Conservation (phyloP, 2,113 vertebrate species). For the Eurypyga helias region DNA sequence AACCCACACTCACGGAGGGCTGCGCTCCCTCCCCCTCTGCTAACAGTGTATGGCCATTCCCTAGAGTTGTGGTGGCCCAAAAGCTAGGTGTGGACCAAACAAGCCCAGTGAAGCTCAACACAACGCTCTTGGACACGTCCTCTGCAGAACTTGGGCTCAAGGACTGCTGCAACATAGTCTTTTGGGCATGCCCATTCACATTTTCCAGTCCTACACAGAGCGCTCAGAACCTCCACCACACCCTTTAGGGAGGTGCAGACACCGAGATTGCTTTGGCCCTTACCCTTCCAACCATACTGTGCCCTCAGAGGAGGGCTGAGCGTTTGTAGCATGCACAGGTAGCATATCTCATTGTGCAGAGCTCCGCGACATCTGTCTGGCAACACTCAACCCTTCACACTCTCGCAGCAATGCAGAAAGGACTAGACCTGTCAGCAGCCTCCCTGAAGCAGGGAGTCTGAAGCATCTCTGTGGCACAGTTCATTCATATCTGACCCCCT, state of each 20-base stretch:
- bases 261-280: background rate
- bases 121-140: background rate
- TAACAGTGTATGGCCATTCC: background rate
- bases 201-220: background rate
- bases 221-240: background rate
- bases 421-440: background rate
- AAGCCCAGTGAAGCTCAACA: background rate
- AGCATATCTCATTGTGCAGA: background rate
- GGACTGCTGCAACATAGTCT: background rate
- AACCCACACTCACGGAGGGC: background rate
- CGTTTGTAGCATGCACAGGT: background rate
- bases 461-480: background rate
- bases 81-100: background rate
- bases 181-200: rapidly evolving
- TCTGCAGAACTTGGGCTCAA: background rate
- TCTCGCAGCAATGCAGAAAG: background rate
- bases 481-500: background rate
- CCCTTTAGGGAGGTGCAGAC: background rate
- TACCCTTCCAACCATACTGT: background rate
- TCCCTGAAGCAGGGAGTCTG: background rate
- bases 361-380: background rate
- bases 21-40: background rate
- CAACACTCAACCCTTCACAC: background rate
- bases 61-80: background rate
- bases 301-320: background rate